These are phyloP conservation scores for Hetaerina americana DNA, from an alignment of 1,140 invertebrate genomes.

Conservation along the genomic window DNA sequence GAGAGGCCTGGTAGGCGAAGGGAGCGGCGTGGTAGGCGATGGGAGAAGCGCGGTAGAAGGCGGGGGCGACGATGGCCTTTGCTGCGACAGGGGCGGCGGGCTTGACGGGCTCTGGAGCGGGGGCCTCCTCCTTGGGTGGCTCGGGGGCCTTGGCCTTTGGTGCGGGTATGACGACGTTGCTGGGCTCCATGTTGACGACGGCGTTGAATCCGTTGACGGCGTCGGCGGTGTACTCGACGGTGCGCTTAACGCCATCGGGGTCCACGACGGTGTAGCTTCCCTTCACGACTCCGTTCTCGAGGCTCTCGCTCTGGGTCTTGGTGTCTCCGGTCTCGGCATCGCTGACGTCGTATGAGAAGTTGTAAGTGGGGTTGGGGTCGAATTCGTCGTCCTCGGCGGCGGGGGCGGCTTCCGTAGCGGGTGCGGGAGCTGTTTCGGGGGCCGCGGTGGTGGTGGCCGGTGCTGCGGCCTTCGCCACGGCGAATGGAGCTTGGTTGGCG, in stretches of 20 bases:
- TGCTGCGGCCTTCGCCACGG: background rate
- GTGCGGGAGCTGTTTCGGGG: background rate
- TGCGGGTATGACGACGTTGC: too few species aligned
- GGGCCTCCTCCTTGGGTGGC: too few species aligned
- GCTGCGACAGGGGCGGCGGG: too few species aligned
- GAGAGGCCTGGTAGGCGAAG: background rate
- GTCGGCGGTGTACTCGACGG: slow-evolving; percentile 37
- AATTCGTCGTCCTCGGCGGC: background rate
- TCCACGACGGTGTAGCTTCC: slow-evolving; percentile 17
- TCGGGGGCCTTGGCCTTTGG: too few species aligned
- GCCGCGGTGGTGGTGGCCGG: background rate
- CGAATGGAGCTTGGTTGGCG: background rate
- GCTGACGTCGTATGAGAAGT: background rate
- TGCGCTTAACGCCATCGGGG: slow-evolving; percentile 17
- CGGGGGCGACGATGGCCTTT: too few species aligned
- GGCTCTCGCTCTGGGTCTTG: slow-evolving; percentile 15
- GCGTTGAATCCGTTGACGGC: slow-evolving; percentile 37
- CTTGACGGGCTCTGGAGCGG: too few species aligned
- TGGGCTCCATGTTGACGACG: slow-evolving; percentile 24
- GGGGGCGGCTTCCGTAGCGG: too few species aligned
- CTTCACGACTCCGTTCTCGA: slow-evolving; percentile 17
- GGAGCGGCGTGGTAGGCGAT: too few species aligned
- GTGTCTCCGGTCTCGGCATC: slow-evolving; percentile 13
- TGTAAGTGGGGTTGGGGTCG: background rate
- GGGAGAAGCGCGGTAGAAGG: too few species aligned